Conservation (phyloP, 64 coral and sea anemone genomes). For the Montipora foliosa region DNA sequence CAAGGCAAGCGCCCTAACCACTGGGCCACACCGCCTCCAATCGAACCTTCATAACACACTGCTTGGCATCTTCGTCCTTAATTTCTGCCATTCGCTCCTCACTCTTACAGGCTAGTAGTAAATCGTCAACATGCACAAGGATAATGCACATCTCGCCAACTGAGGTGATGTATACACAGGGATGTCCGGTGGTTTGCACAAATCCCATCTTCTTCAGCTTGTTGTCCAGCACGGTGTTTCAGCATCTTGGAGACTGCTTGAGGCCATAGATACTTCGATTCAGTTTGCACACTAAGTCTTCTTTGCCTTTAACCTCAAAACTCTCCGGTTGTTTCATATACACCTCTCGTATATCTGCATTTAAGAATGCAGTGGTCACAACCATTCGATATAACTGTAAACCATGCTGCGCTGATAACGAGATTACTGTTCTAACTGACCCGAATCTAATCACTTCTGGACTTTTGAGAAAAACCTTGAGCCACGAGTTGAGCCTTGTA, state of each 20-base stretch:
- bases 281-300: constrained; percentile 39
- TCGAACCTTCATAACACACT: too few relatives aligned
- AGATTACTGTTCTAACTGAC: too few relatives aligned
- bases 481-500: too few relatives aligned
- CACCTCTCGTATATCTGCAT: constrained; percentile 37
- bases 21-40: too few relatives aligned
- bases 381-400: constrained; percentile 68
- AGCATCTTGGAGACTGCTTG: constrained; percentile 36
- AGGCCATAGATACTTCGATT: constrained; percentile 52
- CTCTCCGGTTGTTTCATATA: background rate
- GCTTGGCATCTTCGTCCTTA: too few relatives aligned
- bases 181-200: constrained; percentile 44
- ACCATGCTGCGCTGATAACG: constrained; percentile 25
- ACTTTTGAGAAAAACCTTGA: too few relatives aligned
- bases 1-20: too few relatives aligned
- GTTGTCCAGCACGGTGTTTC: constrained; percentile 64
- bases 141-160: too few relatives aligned
- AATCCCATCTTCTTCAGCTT: constrained; percentile 45
- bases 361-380: constrained; percentile 73
- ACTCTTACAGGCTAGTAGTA: too few relatives aligned
- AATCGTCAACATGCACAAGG: too few relatives aligned
- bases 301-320: constrained; percentile 35
- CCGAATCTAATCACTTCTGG: too few relatives aligned
- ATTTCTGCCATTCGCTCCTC: too few relatives aligned
- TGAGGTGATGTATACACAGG: constrained; percentile 34